Evolutionary conservation across 1,140 invertebrate genomes (phyloP).

Genomic region (Atta texana): DNA sequence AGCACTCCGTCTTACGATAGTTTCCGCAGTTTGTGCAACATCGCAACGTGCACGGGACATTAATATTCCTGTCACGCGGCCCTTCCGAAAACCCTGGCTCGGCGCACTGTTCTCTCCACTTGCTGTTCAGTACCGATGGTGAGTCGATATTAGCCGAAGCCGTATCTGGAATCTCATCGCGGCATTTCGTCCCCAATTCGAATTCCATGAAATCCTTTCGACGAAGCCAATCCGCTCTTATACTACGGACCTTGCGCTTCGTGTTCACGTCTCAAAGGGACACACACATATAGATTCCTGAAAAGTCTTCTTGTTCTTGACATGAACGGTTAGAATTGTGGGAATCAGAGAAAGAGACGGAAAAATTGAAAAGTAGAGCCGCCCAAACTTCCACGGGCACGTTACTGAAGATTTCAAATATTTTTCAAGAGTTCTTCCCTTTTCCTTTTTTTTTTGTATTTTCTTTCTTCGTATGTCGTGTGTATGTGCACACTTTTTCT

Average conservation of each 20-base stretch:
- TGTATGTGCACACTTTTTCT: not conserved
- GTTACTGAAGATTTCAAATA: constrained; percentile 64
- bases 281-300: constrained; percentile 58
- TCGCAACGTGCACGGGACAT: constrained; percentile 48
- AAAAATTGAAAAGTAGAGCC: constrained; percentile 63
- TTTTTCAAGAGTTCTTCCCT: constrained; percentile 64
- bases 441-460: not conserved
- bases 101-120: not conserved
- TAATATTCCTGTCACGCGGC: constrained; percentile 69
- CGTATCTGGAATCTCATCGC: constrained; percentile 58
- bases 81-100: constrained; percentile 15
- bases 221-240: constrained; percentile 67
- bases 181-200: constrained; percentile 71
- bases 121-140: constrained; percentile 41
- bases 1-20: constrained; percentile 65
- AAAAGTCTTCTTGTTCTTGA: constrained; percentile 71
- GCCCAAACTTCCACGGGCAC: constrained; percentile 33
- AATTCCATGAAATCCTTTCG: constrained; percentile 73
- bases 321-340: constrained; percentile 27
- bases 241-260: constrained; percentile 41
- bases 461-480: not conserved
- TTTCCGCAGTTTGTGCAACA: constrained; percentile 59
- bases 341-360: constrained; percentile 34
- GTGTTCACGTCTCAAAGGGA: constrained; percentile 49
- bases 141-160: constrained; percentile 65